Conservation (phyloP, 2,113 vertebrate species). For the Rhinogobius similis region DNA sequence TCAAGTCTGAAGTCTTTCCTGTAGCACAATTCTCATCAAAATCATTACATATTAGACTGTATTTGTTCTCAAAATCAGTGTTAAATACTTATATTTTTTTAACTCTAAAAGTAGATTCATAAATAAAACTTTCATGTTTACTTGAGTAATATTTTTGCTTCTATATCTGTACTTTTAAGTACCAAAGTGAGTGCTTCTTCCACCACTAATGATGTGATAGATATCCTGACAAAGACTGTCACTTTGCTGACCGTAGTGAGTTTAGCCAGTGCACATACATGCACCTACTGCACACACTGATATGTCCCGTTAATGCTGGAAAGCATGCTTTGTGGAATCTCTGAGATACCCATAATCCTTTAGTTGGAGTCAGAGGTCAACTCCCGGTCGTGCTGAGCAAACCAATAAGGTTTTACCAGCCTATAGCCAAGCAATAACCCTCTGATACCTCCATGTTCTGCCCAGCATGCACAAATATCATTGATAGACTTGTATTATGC, state of each 20-base stretch:
- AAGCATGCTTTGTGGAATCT: slow-evolving; percentile 67
- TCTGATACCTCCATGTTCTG: slow-evolving; percentile 25
- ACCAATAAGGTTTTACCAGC: slow-evolving; percentile 50
- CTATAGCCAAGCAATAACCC: slow-evolving; percentile 30
- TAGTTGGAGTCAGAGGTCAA: slow-evolving; percentile 62
- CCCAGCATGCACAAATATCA: slow-evolving; percentile 24
- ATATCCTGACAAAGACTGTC: not conserved
- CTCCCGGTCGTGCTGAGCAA: slow-evolving; percentile 55
- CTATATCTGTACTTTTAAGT: too few relatives aligned
- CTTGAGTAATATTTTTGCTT: too few relatives aligned
- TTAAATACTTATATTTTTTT: too few relatives aligned
- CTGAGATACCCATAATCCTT: slow-evolving; percentile 71
- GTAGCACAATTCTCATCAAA: too few relatives aligned
- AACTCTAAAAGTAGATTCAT: too few relatives aligned
- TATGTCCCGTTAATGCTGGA: slow-evolving; percentile 64
- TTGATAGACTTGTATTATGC: not conserved
- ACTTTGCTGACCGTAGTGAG: slow-evolving; percentile 54
- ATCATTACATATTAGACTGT: too few relatives aligned
- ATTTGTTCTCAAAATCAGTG: too few relatives aligned
- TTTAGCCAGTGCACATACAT: slow-evolving; percentile 44
- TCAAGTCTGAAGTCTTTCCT: too few relatives aligned
- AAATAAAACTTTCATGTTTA: too few relatives aligned
- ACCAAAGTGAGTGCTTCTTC: too few relatives aligned
- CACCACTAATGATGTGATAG: too few relatives aligned
- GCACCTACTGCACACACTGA: slow-evolving; percentile 43